These are phyloP conservation scores for Dicrostonyx torquatus DNA, from an alignment of 2,797 vertebrate genomes.

Conservation along the genomic window DNA sequence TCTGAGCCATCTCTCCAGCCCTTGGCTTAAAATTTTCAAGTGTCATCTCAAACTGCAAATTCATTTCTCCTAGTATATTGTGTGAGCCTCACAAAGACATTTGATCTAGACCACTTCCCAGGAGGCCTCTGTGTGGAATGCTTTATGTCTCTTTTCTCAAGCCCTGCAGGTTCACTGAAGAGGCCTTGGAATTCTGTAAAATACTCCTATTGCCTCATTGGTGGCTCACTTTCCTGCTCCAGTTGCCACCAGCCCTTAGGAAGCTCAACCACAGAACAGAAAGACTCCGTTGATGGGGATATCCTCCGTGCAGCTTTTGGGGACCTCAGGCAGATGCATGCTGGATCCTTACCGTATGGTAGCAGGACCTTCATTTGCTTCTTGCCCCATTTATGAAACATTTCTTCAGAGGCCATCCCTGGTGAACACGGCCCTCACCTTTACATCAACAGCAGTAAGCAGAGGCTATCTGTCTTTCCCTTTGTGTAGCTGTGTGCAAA, in stretches of 20 bases:
- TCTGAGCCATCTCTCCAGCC: too few relatives aligned
- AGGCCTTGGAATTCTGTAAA: neutral
- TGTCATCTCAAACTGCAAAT: neutral
- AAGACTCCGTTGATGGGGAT: neutral
- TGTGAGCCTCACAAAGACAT: neutral
- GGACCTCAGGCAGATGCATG: too few relatives aligned
- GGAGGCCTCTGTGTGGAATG: neutral
- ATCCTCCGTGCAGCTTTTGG: too few relatives aligned
- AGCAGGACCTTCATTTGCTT: neutral
- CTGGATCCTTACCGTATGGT: too few relatives aligned
- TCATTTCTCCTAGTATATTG: conserved; percentile 7
- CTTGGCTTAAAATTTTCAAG: conserved; percentile 39
- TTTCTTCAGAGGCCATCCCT: neutral
- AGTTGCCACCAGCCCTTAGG: neutral
- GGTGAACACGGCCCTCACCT: neutral
- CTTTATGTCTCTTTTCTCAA: neutral
- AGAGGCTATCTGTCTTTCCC: neutral
- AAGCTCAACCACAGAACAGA: neutral
- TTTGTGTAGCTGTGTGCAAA: too few relatives aligned
- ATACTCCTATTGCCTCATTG: neutral
- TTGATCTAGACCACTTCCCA: neutral
- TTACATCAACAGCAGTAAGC: neutral
- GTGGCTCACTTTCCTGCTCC: neutral
- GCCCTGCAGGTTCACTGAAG: neutral
- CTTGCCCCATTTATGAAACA: neutral